Base-by-base conservation (phyloP, 2,797 vertebrate species). In the Parambassis ranga region DNA sequence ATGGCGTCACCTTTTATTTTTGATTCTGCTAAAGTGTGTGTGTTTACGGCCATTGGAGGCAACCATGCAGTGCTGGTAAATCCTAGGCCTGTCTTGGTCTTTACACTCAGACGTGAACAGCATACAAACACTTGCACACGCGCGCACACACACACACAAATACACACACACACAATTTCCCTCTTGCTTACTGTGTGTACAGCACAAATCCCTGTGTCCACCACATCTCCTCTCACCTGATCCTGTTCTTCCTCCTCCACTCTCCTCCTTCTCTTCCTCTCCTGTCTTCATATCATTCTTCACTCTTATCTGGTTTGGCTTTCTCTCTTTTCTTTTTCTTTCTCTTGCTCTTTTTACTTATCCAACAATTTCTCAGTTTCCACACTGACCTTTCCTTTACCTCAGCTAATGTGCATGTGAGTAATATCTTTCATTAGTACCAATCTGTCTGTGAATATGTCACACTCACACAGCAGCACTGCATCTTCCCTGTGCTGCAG, bases 341-440 rank as follows among this genome's bases (percentile, higher is more conserved):
- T 37, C 20, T 42, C 27, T 4, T 47, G 15, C 33, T n/a, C 42
- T 36, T 49, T 42, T 26, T 51, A n/a, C n/a, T n/a, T n/a, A 35
- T 16, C 28, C 10, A 36, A 38, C 50, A 50, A 26, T 50, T 65
- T 70, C 23, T 62, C 56, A 10, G 1, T 59, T 71, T 79, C 48
- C 43, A 36, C 67, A 23, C 24, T 87, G 85, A 89, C 87, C 87
- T 86, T 81, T 81, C 61, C 73, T 65, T 84, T 85, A 87, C 85
- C 82, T 65, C 64, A 20, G 42, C 44, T 82, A 83, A 87, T 87
- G 79, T 76, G 46, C 67, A 63, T 65, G 58, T 80, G 71, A 86
- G 65, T 81, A 85, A 86, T 88, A 85, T 76, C 75, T 82, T 83
- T 86, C 81, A 86, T 90, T 89, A 89, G 72, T 44, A 67, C 59